A percentile compares a stretch with the other conserved stretches of the same genome.
Evolutionary conservation across 2,113 vertebrate species (phyloP).

Genomic region (Acinonyx jubatus): DNA sequence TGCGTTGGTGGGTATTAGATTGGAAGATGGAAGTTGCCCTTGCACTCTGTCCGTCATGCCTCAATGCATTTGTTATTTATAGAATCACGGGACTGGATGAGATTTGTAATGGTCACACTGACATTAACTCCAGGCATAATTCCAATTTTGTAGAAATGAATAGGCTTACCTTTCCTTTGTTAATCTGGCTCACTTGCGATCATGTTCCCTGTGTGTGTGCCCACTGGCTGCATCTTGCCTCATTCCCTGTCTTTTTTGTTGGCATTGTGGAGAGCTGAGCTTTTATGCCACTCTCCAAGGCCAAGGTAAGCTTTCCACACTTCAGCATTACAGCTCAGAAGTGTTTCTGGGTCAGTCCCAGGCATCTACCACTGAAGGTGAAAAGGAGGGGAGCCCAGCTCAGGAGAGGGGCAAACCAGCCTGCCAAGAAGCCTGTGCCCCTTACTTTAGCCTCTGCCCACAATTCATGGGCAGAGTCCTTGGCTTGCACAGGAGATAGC

Average conservation of each 20-base stretch:
- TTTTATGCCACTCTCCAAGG: not conserved
- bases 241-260: not conserved
- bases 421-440: not conserved
- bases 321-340: not conserved
- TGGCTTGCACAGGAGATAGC: not conserved
- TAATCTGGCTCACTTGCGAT: not conserved
- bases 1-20: not conserved
- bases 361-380: not conserved
- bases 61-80: conserved; percentile 8
- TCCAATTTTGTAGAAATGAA: conserved; percentile 24
- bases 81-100: not conserved
- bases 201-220: not conserved
- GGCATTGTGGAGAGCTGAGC: not conserved
- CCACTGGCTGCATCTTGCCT: not conserved
- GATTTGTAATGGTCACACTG: conserved; percentile 32
- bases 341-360: not conserved
- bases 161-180: not conserved
- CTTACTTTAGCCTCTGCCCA: not conserved
- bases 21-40: not conserved
- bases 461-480: not conserved
- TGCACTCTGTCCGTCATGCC: not conserved
- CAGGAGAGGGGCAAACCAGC: not conserved
- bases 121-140: not conserved
- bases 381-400: not conserved
- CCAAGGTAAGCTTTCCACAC: not conserved